A percentile compares a stretch with the other conserved stretches of the same genome.
Conservation (phyloP, 2,113 vertebrate genomes). For the Seriola quinqueradiata region DNA sequence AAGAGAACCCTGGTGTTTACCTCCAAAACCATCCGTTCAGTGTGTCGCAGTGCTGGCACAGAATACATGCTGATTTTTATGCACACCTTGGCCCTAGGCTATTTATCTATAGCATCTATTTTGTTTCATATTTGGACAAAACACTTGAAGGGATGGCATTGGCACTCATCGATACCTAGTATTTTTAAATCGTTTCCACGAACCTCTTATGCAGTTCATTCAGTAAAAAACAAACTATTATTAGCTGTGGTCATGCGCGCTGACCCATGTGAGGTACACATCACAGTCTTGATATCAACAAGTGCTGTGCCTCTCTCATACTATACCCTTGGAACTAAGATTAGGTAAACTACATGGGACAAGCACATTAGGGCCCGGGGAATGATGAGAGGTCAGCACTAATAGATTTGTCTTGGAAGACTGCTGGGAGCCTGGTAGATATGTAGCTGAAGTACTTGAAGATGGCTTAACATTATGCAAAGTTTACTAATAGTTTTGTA, state of each 20-base stretch:
- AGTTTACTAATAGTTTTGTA: slow-evolving; percentile 38
- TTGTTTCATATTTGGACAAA: slow-evolving; percentile 14
- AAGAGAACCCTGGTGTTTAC: slow-evolving; percentile 11
- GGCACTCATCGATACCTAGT: not conserved
- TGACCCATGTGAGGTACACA: slow-evolving; percentile 7
- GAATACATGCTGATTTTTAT: not conserved
- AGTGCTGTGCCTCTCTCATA: not conserved
- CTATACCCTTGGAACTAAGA: slow-evolving; percentile 34
- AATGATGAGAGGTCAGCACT: slow-evolving; percentile 30
- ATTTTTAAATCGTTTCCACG: slow-evolving; percentile 48
- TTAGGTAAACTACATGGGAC: slow-evolving; percentile 27
- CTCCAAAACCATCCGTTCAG: not conserved
- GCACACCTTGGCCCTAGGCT: not conserved
- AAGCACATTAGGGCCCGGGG: slow-evolving; percentile 20
- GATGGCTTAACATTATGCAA: not conserved
- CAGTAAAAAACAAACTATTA: slow-evolving; percentile 54
- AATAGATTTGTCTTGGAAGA: slow-evolving; percentile 28
- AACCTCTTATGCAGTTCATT: slow-evolving; percentile 36
- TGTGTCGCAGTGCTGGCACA: not conserved
- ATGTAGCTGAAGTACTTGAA: slow-evolving; percentile 22
- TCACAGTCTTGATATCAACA: slow-evolving; percentile 42
- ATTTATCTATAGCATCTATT: not conserved
- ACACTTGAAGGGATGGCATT: slow-evolving; percentile 13
- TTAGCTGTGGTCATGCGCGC: slow-evolving; percentile 22
- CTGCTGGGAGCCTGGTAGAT: not conserved